These are phyloP conservation scores for Heliconius ismenius DNA, from an alignment of 2,888 invertebrate species.

Conservation along the genomic window DNA sequence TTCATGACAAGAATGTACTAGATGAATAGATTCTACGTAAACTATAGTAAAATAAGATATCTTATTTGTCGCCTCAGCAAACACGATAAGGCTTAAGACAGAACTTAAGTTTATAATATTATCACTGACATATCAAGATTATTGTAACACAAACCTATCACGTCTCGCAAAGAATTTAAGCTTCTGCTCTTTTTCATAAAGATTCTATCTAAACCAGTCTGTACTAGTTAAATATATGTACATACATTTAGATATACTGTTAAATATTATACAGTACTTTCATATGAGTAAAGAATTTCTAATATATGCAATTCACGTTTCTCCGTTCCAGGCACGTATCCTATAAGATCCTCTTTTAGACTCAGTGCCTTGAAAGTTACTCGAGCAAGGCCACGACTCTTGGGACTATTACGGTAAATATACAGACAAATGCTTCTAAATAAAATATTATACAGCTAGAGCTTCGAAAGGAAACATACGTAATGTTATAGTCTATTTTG, in stretches of 20 bases:
- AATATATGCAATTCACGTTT: background rate
- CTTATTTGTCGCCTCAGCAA: constrained; percentile 4
- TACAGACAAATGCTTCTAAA: constrained; percentile 47
- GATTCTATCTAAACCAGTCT: background rate
- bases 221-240: background rate
- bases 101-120: background rate
- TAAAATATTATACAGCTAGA: background rate
- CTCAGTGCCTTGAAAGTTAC: constrained; percentile 47
- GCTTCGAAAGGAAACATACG: background rate
- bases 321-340: constrained; percentile 52
- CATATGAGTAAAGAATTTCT: background rate
- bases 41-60: constrained; percentile 18
- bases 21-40: constrained; percentile 11
- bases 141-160: background rate
- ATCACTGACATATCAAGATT: constrained; percentile 11
- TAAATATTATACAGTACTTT: no score
- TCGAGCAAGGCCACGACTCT: constrained; percentile 52
- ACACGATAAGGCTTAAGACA: constrained; percentile 4
- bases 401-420: constrained; percentile 47
- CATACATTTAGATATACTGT: no score
- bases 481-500: background rate
- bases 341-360: constrained; percentile 40
- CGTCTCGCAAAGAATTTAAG: background rate
- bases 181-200: background rate
- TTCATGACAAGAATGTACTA: background rate